Percentiles rank a stretch among this genome's conserved stretches.
Evolutionary conservation across 2,888 invertebrate species (phyloP).

Genomic region (Myopa tessellatipennis): DNA sequence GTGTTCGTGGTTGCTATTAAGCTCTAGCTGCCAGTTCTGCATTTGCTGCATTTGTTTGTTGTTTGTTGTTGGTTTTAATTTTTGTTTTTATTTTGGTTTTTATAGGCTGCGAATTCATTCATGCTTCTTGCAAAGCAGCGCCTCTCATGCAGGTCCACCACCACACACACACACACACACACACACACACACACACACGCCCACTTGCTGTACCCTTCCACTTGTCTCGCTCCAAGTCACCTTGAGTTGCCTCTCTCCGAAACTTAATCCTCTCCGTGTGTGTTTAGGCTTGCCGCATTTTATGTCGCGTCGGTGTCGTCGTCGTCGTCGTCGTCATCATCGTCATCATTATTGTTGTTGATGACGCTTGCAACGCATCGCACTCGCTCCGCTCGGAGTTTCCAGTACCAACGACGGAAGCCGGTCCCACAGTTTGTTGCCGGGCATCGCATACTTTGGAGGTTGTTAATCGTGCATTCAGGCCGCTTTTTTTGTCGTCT

Average conservation of each 20-base stretch:
- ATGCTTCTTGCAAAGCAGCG: conserved; percentile 32
- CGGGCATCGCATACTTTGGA: conserved; percentile 65
- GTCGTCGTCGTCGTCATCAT: conserved; percentile 39
- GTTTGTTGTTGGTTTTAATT: conserved; percentile 29
- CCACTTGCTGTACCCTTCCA: neutral
- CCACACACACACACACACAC: neutral
- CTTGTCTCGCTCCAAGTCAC: neutral
- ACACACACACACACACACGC: neutral
- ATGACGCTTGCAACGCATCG: conserved; percentile 17
- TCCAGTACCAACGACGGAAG: conserved; percentile 51
- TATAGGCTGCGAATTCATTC: conserved; percentile 19
- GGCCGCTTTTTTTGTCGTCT: conserved; percentile 23
- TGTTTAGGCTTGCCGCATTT: conserved; percentile 37
- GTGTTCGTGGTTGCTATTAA: conserved; percentile 12
- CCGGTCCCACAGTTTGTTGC: conserved; percentile 62
- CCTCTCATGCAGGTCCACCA: neutral
- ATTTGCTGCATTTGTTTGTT: conserved; percentile 31
- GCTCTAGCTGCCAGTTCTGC: neutral
- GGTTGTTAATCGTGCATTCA: conserved; percentile 56
- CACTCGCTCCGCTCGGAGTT: conserved; percentile 42
- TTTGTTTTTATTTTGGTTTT: conserved; percentile 17
- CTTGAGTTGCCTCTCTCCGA: conserved; percentile 15
- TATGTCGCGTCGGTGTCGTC: conserved; percentile 21
- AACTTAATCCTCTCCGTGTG: conserved; percentile 26
- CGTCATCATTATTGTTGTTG: conserved; percentile 18